Conservation (phyloP, 2,113 vertebrate genomes). For the Mastomys natalensis region DNA sequence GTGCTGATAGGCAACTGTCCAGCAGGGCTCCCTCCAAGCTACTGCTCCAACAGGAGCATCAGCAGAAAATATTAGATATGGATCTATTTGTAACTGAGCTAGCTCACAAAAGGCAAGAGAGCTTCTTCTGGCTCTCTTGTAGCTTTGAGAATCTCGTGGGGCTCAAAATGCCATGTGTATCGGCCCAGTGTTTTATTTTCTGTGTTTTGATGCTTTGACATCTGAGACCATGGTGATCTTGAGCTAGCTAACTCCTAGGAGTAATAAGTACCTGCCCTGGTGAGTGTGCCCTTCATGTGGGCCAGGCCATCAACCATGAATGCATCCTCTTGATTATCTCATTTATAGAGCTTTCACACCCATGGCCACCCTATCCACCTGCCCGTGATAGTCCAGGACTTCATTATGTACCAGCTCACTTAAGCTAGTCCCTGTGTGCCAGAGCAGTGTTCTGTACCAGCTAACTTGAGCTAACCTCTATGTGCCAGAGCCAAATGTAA, state of each 20-base stretch:
- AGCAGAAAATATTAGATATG: neutral
- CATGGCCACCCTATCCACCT: neutral
- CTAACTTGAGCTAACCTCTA: neutral
- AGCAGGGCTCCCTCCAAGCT: neutral
- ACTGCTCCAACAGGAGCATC: neutral
- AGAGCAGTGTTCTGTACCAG: neutral
- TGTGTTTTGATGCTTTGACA: conserved; percentile 16
- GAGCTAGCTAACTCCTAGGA: neutral
- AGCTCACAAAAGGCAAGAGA: conserved; percentile 16
- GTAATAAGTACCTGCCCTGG: neutral
- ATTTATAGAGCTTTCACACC: neutral
- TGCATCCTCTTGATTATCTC: neutral
- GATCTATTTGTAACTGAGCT: neutral
- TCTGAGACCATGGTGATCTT: neutral
- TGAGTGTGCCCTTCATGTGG: neutral
- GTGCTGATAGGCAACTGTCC: neutral
- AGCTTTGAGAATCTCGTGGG: neutral
- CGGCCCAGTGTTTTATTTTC: conserved; percentile 20
- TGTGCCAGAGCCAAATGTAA: neutral
- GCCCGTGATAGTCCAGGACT: neutral
- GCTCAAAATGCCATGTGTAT: neutral
- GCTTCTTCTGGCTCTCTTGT: neutral
- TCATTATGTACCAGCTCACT: neutral
- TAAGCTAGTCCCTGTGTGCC: neutral
- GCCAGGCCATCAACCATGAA: neutral